Percentiles rank a stretch among this genome's conserved stretches.
These are phyloP conservation scores for Phyllostomus hastatus DNA, from an alignment of 2,113 vertebrate genomes.

Conservation along the genomic window DNA sequence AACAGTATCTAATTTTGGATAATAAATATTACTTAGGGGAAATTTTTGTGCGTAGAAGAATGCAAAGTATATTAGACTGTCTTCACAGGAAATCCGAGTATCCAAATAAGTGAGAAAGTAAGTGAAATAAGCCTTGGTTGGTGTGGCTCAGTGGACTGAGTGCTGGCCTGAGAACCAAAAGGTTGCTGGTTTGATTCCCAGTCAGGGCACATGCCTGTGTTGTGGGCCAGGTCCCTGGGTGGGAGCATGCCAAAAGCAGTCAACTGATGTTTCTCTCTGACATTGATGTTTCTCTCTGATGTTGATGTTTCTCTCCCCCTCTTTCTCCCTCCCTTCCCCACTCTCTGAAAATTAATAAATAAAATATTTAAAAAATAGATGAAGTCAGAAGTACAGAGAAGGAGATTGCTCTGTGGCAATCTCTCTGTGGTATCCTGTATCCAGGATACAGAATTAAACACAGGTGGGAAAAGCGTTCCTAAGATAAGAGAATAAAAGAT, in stretches of 20 bases:
- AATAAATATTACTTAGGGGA: not conserved
- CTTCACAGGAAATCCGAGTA: not conserved
- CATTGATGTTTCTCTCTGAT: no score
- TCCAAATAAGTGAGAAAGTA: not conserved
- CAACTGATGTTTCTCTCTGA: no score
- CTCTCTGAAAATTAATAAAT: no score
- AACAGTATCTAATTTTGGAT: not conserved
- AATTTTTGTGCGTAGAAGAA: not conserved
- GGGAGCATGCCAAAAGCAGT: no score
- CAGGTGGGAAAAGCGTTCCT: not conserved
- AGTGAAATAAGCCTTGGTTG: not conserved
- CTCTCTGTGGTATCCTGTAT: no score
- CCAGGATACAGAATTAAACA: not conserved
- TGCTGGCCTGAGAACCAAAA: no score
- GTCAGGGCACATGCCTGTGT: no score
- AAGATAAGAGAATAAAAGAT: not conserved
- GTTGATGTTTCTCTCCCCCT: no score
- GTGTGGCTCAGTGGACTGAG: no score
- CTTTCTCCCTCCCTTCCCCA: no score
- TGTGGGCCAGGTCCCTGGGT: no score
- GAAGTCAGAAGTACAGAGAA: not conserved
- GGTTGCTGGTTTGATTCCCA: no score
- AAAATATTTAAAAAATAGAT: not conserved
- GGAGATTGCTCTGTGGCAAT: not conserved
- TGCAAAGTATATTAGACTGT: not conserved